Conservation (phyloP, 2,888 invertebrate genomes). For the Oligia fasciuncula region DNA sequence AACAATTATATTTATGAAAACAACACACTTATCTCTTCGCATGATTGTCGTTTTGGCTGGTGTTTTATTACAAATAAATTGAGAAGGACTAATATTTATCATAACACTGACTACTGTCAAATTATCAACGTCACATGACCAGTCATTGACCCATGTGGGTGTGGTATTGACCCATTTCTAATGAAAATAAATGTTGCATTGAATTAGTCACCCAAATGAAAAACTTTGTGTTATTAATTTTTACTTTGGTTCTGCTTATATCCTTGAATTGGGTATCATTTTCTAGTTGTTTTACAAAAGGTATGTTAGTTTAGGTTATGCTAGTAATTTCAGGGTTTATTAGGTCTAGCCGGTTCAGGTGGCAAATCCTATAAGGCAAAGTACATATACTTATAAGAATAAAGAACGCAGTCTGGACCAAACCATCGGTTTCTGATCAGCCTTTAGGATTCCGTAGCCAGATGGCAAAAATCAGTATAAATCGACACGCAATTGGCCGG, state of each 20-base stretch:
- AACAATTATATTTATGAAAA: not conserved
- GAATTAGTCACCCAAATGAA: not conserved
- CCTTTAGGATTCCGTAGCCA: not conserved
- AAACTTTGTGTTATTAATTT: not conserved
- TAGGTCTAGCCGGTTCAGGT: slow-evolving; percentile 66
- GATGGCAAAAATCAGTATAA: not conserved
- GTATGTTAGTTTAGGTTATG: not conserved
- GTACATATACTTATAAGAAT: slow-evolving; percentile 56
- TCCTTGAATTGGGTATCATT: not conserved
- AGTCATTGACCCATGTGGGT: not conserved
- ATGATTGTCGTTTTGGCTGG: slow-evolving; percentile 17
- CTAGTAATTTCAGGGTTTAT: not conserved
- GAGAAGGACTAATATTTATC: not conserved
- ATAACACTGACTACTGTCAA: not conserved
- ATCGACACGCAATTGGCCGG: not conserved
- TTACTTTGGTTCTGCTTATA: not conserved
- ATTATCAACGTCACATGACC: slow-evolving; percentile 7
- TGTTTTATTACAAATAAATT: not conserved
- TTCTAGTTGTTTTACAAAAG: not conserved
- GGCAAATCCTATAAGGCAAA: slow-evolving; percentile 69
- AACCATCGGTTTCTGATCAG: slow-evolving; percentile 62
- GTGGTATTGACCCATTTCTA: not conserved
- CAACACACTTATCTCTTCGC: slow-evolving; percentile 34
- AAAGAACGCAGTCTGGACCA: slow-evolving; percentile 67
- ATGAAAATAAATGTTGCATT: not conserved